phyloP scores from a whole-genome alignment of 2,888 invertebrate genomes.

The Dasysyrphus tricinctus region DNA sequence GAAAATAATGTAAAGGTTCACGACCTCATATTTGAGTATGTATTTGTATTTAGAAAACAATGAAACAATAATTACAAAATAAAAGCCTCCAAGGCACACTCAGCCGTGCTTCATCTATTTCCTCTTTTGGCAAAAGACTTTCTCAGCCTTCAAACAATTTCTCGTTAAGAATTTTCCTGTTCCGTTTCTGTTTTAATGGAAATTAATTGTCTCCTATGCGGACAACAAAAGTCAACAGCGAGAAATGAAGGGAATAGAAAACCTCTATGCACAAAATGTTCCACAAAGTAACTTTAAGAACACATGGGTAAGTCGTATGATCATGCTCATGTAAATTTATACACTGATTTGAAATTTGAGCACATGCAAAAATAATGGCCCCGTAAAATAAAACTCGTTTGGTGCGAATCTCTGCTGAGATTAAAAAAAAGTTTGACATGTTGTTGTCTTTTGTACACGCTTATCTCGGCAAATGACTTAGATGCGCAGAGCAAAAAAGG shows the following conservation, averaged over 20 bases:
- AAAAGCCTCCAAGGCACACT: slow-evolving; percentile 55
- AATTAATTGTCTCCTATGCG: slow-evolving; percentile 68
- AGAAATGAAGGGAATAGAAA: slow-evolving; percentile 23
- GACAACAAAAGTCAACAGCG: slow-evolving; percentile 63
- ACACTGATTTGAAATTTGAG: too few relatives aligned
- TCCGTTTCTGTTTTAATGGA: slow-evolving; percentile 54
- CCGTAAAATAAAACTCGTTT: too few relatives aligned
- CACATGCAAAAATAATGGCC: too few relatives aligned
- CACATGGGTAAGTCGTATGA: background rate
- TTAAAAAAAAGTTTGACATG: too few relatives aligned
- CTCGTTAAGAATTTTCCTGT: slow-evolving; percentile 61
- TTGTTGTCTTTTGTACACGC: too few relatives aligned
- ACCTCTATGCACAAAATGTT: background rate
- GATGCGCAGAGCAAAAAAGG: too few relatives aligned
- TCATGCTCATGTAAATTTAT: background rate
- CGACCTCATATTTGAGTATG: slow-evolving; percentile 22
- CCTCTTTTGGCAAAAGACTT: slow-evolving; percentile 32
- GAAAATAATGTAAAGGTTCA: slow-evolving; percentile 10
- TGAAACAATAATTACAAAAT: slow-evolving; percentile 44
- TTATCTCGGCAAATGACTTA: too few relatives aligned
- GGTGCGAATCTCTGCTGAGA: too few relatives aligned
- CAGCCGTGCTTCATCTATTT: slow-evolving; percentile 40
- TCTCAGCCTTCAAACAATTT: slow-evolving; percentile 53
- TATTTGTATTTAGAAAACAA: slow-evolving; percentile 11
- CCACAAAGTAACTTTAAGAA: background rate